Evolutionary conservation across 2,797 vertebrate genomes (phyloP).

Genomic region (Gastrophryne carolinensis): DNA sequence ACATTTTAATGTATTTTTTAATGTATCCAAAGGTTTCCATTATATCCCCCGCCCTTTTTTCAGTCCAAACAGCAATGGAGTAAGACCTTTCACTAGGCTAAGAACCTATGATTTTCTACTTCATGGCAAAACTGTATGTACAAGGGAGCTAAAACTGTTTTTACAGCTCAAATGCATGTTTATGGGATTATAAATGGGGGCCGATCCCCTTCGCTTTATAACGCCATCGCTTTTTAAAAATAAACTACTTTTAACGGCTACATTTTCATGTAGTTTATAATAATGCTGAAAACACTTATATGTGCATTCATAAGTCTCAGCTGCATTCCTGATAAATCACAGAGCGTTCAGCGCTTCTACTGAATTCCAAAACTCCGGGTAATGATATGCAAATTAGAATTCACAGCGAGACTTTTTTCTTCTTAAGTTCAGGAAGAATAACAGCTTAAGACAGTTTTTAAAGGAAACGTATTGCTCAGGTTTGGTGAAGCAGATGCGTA

Average conservation of each 20-base stretch:
- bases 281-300: conserved; percentile 39
- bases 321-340: conserved; percentile 43
- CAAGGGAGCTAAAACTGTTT: neutral
- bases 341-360: conserved; percentile 21
- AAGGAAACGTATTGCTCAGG: neutral
- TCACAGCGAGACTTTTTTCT: conserved; percentile 31
- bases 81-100: neutral
- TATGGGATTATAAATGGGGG: conserved; percentile 14
- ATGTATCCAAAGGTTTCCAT: too few relatives aligned
- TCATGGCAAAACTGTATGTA: conserved; percentile 20
- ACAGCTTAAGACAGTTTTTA: conserved; percentile 6
- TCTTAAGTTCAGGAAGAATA: conserved; percentile 29
- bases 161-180: neutral
- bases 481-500: neutral
- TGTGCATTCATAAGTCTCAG: conserved; percentile 37
- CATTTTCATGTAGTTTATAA: conserved; percentile 34
- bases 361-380: conserved; percentile 29
- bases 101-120: neutral
- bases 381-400: conserved; percentile 41
- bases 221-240: conserved; percentile 8
- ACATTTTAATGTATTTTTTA: too few relatives aligned
- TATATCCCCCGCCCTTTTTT: neutral
- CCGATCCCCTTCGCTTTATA: neutral
- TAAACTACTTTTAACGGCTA: conserved; percentile 30
- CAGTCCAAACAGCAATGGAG: neutral